Percentiles rank a stretch among this genome's conserved stretches.
These are phyloP conservation scores for Pterocles gutturalis DNA, from an alignment of 2,113 vertebrate genomes.

Conservation along the genomic window DNA sequence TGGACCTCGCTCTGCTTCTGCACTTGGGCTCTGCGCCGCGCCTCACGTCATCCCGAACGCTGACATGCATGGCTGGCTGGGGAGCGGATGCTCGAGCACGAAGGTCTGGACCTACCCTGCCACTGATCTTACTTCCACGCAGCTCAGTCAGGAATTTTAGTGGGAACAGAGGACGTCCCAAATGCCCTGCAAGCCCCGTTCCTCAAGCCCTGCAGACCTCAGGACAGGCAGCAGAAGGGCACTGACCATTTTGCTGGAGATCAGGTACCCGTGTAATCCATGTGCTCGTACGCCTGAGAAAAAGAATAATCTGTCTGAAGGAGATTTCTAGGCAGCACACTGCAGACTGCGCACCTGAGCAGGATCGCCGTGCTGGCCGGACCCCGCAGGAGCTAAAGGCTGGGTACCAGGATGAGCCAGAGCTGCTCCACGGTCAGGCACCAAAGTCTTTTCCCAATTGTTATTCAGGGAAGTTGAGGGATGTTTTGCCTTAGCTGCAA, in stretches of 20 bases:
- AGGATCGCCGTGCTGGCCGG: not conserved
- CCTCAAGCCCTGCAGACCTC: not conserved
- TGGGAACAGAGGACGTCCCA: not conserved
- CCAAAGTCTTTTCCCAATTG: not conserved
- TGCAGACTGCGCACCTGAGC: not conserved
- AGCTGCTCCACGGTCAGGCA: not conserved
- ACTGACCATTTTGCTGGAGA: accelerated
- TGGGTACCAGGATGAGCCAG: not conserved
- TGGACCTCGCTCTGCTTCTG: not conserved
- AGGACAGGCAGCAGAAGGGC: not conserved
- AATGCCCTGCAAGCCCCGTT: not conserved
- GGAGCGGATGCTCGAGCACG: not conserved
- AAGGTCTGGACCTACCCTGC: not conserved
- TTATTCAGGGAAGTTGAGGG: not conserved
- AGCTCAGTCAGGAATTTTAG: not conserved
- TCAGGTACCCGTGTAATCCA: not conserved
- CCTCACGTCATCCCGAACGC: not conserved
- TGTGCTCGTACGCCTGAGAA: not conserved
- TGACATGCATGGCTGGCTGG: not conserved
- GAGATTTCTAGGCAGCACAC: accelerated
- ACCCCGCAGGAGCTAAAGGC: not conserved
- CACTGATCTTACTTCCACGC: not conserved
- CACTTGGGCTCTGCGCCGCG: not conserved
- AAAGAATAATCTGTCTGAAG: not conserved
- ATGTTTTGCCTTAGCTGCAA: not conserved